Evolutionary conservation across 2,797 vertebrate genomes (phyloP).

Genomic region (Danionella dracula): DNA sequence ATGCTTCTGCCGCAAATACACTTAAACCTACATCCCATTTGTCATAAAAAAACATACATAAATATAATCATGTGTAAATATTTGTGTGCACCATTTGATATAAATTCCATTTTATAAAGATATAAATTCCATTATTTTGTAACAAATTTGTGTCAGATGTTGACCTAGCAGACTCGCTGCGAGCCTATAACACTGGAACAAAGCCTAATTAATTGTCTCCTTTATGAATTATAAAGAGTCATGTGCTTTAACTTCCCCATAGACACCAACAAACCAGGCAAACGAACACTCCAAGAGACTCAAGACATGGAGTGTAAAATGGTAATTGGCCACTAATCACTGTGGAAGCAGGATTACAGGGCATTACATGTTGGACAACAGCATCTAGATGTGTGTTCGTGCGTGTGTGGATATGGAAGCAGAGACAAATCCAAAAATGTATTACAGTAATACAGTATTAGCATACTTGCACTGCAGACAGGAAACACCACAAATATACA

Average conservation of each 20-base stretch:
- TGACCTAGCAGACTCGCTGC: not conserved
- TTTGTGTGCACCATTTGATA: too few species aligned
- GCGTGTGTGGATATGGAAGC: not conserved
- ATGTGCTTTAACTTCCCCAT: not conserved
- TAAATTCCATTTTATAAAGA: too few species aligned
- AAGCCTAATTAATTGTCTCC: constrained; percentile 38
- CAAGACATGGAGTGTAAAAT: constrained; percentile 20
- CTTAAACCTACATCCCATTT: not conserved
- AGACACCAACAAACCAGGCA: constrained; percentile 17
- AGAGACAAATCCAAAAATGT: not conserved
- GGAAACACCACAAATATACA: too few species aligned
- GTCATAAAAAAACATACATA: too few species aligned
- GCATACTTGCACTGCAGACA: not conserved
- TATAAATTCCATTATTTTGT: too few species aligned
- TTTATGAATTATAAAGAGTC: constrained; percentile 44
- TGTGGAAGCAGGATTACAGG: constrained; percentile 38
- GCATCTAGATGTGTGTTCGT: not conserved
- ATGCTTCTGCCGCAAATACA: not conserved
- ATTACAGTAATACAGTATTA: not conserved
- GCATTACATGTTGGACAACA: constrained; percentile 39
- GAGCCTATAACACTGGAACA: constrained; percentile 27
- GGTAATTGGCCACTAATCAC: constrained; percentile 34
- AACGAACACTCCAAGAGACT: constrained; percentile 17
- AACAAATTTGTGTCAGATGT: not conserved
- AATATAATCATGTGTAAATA: too few species aligned